A percentile compares a stretch with the other conserved stretches of the same genome.
These are phyloP conservation scores for Philotrypesis tridentata DNA, from an alignment of 1,140 invertebrate genomes.

Conservation along the genomic window DNA sequence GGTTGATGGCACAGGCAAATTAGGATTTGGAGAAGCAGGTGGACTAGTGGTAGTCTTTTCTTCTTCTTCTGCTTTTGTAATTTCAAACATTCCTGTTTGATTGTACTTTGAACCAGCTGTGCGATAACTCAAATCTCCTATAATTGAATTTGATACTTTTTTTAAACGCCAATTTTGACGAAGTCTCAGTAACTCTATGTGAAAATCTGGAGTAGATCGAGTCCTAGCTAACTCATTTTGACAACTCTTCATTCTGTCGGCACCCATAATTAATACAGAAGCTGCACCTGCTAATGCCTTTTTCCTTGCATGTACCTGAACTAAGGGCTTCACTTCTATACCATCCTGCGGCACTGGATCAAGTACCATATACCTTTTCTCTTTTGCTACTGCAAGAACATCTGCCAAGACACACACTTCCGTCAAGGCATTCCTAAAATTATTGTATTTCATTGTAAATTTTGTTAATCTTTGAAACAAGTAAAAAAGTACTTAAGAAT, in stretches of 20 bases:
- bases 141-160: slow-evolving; percentile 95
- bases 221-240: slow-evolving; percentile 85
- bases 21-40: slow-evolving; percentile 73
- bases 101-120: slow-evolving; percentile 94
- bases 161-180: slow-evolving; percentile 96
- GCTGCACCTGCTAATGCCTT: slow-evolving; percentile 91
- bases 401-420: slow-evolving; percentile 95
- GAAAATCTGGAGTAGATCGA: slow-evolving; percentile 88
- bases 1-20: slow-evolving; percentile 55
- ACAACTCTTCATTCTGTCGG: slow-evolving; percentile 88
- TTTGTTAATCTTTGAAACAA: background rate
- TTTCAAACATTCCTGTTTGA: slow-evolving; percentile 96
- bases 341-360: slow-evolving; percentile 92
- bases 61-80: slow-evolving; percentile 93
- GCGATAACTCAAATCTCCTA: slow-evolving; percentile 96
- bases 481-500: background rate
- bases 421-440: slow-evolving; percentile 83
- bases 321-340: slow-evolving; percentile 87
- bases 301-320: slow-evolving; percentile 93
- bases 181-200: slow-evolving; percentile 91
- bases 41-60: slow-evolving; percentile 75
- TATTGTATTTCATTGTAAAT: background rate
- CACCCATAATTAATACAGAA: slow-evolving; percentile 86
- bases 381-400: slow-evolving; percentile 93
- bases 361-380: slow-evolving; percentile 94